Base-by-base conservation (phyloP, 30 jellyfish, hydroid and myxozoan species). In the Aurelia sp. region DNA sequence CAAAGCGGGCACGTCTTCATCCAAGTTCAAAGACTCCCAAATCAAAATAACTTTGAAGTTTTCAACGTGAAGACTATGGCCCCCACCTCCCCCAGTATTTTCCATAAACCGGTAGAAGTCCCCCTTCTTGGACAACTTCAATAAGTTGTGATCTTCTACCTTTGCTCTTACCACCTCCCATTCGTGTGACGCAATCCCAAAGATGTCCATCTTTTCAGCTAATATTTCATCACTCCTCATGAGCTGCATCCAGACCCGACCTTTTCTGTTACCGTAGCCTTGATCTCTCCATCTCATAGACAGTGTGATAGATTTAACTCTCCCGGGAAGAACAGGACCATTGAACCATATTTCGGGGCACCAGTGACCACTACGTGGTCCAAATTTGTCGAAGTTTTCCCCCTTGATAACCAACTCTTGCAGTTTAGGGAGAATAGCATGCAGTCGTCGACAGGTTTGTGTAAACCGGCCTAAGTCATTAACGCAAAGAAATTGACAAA, bases 21-120 rank as follows among this genome's bases (percentile, higher is more conserved):
- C 55, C 55, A 44, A 44, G 9, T 6, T 44, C 55, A 44, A 44
- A 44, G 55, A 44, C 55, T 44, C 55, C 55, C 55, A 44, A 44
- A 44, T 44, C 55, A 44, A 44, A 44, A 12, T 44, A 4, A 44
- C 55, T 44, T 44, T 44, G 55, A 59, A 59, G 69, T 59, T 59
- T 59, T 11, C 15, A 4, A 59, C 33, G 69, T 59, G 27, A 13
- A 59, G 27, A 18, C 69, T 59, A 22, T 59, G 69, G 10, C 69
- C 69, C 33, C 69, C 69, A 59, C 69, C 69, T 59, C 69, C 69
- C 27, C 69, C 69, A 18, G 33, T 59, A 59, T 59, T 59, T 5
- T 18, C 33, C 69, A 59, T 59, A 18, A 59, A 18, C 69, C 69
- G 15, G 1, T 18, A 59, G 15, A 13, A 22, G 33, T 59, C 69